Evolutionary conservation across 2,888 invertebrate species (phyloP).

Genomic region (Philereme vetulata): DNA sequence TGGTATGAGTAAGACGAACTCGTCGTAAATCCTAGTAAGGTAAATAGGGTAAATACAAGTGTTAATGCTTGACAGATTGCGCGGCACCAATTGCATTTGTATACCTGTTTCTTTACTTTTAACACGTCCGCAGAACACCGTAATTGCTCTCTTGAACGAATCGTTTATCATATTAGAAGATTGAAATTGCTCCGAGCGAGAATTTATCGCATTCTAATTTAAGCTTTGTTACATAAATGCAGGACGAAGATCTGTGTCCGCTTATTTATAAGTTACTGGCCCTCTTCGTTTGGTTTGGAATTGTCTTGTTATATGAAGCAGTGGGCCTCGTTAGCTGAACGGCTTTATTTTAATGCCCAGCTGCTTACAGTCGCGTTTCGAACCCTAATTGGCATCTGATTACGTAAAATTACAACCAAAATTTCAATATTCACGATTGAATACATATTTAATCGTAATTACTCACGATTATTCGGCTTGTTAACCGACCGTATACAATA

Average conservation of each 20-base stretch:
- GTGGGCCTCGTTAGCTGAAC: conserved; percentile 12
- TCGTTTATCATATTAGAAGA: conserved; percentile 73
- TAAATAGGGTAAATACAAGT: conserved; percentile 57
- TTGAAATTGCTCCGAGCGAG: conserved; percentile 59
- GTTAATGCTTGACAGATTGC: conserved; percentile 67
- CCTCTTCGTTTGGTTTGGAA: conserved; percentile 7
- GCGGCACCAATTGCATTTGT: conserved; percentile 55
- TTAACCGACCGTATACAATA: conserved; percentile 43
- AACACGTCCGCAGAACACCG: conserved; percentile 48
- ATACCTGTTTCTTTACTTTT: conserved; percentile 54
- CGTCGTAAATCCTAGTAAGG: conserved; percentile 33
- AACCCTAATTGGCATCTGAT: conserved; percentile 54
- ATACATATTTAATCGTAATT: conserved; percentile 40
- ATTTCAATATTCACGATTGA: conserved; percentile 35
- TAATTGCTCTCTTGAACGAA: conserved; percentile 76
- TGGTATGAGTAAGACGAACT: conserved; percentile 27
- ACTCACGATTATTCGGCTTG: conserved; percentile 42
- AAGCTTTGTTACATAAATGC: conserved; percentile 49
- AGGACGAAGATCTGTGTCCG: conserved; percentile 37
- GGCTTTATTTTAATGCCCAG: conserved; percentile 32
- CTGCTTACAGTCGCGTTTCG: conserved; percentile 41
- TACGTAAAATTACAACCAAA: conserved; percentile 50
- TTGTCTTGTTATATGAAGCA: conserved; percentile 10
- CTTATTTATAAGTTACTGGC: conserved; percentile 30
- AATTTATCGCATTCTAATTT: conserved; percentile 59